Base-by-base conservation (phyloP, 2,797 vertebrate genomes). In the Poliocrania exsul region DNA sequence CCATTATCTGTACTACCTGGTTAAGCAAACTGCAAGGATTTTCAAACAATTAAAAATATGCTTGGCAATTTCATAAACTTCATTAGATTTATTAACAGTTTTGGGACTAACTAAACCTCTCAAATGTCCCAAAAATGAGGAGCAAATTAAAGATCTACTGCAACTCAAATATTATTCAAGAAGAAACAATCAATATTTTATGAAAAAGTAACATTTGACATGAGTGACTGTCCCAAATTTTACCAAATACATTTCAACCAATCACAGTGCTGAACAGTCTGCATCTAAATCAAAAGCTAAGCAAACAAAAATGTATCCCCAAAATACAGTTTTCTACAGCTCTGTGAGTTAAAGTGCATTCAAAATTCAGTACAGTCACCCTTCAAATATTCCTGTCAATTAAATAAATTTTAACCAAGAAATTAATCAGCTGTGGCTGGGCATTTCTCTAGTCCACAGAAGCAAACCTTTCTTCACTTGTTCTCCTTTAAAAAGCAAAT, bases 151-250 rank as follows among this genome's bases (percentile, higher is more conserved):
- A 67, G 47, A 77, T 26, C 57, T 84, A 66, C 75, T 64, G 82
- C 72, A 90, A 79, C 62, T 88, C 70, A 83, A 81, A n/a, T 66
- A 83, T 66, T 85, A 91, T 79, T 86, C 61, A 81, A 46, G 89
- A 81, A 56, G 81, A 88, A 19, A 42, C 0, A 1, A 92, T 94
- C 92, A 95, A 94, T 96, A 96, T 93, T 96, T 96, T 75, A 97
- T 94, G 58, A 91, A 90, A 92, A 91, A 70, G 51, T 86, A 93
- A 84, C 75, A 81, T 67, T 56, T 94, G 95, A 96, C 67, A 86
- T 83, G 84, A 95, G 49, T 64, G 77, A 95, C 80, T 95, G 94
- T 93, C 85, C 73, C 90, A 91, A 94, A 93, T 97, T 95, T 93
- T 91, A 90, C 70, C 79, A 65, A 94, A 83, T 33, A 66, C 62